Evolutionary conservation across 2,797 vertebrate species (phyloP).

Genomic region (Peromyscus nudipes): DNA sequence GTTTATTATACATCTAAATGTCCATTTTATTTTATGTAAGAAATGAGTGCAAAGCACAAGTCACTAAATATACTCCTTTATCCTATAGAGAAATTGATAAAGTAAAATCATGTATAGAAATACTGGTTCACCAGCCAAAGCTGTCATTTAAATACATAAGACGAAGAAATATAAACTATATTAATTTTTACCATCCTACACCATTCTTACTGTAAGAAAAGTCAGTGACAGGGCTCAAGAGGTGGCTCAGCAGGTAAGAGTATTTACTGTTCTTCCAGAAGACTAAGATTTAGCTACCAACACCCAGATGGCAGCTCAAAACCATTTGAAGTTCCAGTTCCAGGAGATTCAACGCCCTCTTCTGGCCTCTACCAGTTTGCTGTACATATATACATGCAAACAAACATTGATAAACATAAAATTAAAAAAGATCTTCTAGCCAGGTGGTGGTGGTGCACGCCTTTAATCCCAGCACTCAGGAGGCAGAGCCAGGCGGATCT

Average conservation of each 20-base stretch:
- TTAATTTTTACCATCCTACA: neutral
- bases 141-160: neutral
- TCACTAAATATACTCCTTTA: neutral
- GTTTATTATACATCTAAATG: neutral
- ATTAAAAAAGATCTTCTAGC: neutral
- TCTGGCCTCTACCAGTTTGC: neutral
- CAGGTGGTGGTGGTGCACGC: too few species aligned
- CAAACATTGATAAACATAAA: neutral
- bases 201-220: neutral
- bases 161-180: conserved; percentile 11
- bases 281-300: neutral
- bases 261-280: neutral
- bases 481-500: too few species aligned
- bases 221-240: neutral
- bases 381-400: neutral
- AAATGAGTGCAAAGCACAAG: conserved; percentile 11
- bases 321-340: neutral
- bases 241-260: neutral
- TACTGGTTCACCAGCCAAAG: neutral
- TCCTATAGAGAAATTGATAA: neutral
- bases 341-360: neutral
- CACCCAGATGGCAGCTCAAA: neutral
- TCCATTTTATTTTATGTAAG: conserved; percentile 24
- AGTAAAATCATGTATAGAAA: neutral
- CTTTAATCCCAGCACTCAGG: too few species aligned